Percentiles rank a stretch among this genome's conserved stretches.
phyloP scores from a whole-genome alignment of 2,113 vertebrate species.

The Stigmatopora argus region DNA sequence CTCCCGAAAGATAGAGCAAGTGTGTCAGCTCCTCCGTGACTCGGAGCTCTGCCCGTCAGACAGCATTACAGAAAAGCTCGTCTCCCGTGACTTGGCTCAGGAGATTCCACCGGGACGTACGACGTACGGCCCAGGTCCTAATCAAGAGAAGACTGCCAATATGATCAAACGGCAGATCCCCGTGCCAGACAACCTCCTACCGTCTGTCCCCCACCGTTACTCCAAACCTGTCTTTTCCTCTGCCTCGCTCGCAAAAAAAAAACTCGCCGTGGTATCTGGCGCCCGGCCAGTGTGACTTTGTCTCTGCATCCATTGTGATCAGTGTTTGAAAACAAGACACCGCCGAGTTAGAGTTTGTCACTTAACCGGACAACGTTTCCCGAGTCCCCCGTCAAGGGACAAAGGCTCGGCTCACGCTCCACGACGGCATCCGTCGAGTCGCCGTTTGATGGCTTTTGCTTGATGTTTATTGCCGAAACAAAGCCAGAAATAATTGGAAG shows the following conservation, averaged over 20 bases:
- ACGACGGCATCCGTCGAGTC: background rate
- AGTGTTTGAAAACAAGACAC: constrained; percentile 47
- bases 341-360: constrained; percentile 59
- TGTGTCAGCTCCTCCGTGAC: constrained; percentile 62
- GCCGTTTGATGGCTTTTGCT: background rate
- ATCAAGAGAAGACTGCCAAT: constrained; percentile 69
- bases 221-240: constrained; percentile 14
- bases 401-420: constrained; percentile 13
- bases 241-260: constrained; percentile 19
- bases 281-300: constrained; percentile 17
- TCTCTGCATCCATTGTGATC: constrained; percentile 28
- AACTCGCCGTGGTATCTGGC: constrained; percentile 3
- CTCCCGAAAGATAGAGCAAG: constrained; percentile 54
- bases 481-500: constrained; percentile 17
- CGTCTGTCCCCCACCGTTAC: constrained; percentile 11
- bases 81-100: constrained; percentile 55
- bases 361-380: constrained; percentile 48
- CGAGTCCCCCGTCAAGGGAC: constrained; percentile 42
- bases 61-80: constrained; percentile 63
- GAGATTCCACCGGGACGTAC: constrained; percentile 48
- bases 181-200: constrained; percentile 48
- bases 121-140: constrained; percentile 52
- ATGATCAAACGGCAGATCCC: constrained; percentile 62
- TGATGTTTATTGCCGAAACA: background rate
- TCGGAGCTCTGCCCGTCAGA: constrained; percentile 65